Conservation (phyloP, 1,140 invertebrate species). For the Pygmarrhopalites habei region DNA sequence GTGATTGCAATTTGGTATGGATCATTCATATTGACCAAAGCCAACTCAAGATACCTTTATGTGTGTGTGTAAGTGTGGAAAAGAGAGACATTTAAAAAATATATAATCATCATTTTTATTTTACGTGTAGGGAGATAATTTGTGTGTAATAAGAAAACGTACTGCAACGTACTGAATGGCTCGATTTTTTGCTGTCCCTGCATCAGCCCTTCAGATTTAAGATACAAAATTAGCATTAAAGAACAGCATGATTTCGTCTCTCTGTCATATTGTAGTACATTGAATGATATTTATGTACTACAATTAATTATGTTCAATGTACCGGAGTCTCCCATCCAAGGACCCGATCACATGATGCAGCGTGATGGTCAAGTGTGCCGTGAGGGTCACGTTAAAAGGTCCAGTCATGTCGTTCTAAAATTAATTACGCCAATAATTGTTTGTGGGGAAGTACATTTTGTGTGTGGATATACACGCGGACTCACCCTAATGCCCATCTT, state of each 20-base stretch:
- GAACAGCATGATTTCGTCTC: too few species aligned
- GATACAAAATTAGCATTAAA: too few species aligned
- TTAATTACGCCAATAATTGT: too few species aligned
- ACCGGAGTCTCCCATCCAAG: conserved; percentile 43
- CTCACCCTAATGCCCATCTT: conserved; percentile 42
- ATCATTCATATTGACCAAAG: conserved; percentile 44
- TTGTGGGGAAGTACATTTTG: background rate
- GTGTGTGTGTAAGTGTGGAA: too few species aligned
- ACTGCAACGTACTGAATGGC: conserved; percentile 41
- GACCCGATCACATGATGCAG: conserved; percentile 43
- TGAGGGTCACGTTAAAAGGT: conserved; percentile 45
- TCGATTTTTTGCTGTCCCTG: conserved; percentile 40
- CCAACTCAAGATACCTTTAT: conserved; percentile 46
- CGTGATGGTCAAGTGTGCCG: conserved; percentile 50
- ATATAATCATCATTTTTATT: too few species aligned
- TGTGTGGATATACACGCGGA: too few species aligned
- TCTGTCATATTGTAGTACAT: too few species aligned
- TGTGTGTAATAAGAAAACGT: too few species aligned
- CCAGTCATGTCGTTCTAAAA: conserved; percentile 28
- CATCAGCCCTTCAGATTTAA: conserved; percentile 37
- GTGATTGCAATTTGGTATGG: conserved; percentile 50
- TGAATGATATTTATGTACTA: too few species aligned
- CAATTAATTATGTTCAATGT: too few species aligned
- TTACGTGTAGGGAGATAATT: too few species aligned
- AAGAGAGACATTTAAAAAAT: too few species aligned